Evolutionary conservation across 2,888 invertebrate species (phyloP).

Genomic region (Ophonus ardosiacus): DNA sequence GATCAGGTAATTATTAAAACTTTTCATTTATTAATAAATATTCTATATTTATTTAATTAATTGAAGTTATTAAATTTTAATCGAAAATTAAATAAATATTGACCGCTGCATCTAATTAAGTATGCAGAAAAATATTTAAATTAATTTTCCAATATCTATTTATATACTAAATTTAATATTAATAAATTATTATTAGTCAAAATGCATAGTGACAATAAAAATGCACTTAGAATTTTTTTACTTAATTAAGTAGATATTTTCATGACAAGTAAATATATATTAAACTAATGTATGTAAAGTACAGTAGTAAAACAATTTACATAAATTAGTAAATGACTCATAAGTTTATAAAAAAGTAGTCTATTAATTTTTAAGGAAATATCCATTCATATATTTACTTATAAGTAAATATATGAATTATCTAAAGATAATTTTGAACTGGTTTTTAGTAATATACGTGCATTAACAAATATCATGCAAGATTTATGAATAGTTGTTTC

Average conservation of each 20-base stretch:
- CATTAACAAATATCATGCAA: too few relatives aligned
- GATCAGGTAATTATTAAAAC: constrained; percentile 75
- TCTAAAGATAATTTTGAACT: too few relatives aligned
- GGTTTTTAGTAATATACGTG: too few relatives aligned
- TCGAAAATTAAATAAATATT: neutral
- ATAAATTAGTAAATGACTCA: neutral
- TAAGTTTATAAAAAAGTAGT: neutral
- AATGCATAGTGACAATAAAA: neutral
- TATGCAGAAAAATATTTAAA: neutral
- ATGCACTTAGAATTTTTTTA: neutral
- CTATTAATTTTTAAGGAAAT: neutral
- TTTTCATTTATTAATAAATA: constrained; percentile 9
- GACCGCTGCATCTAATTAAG: neutral
- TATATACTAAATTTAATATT: neutral
- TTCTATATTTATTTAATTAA: neutral
- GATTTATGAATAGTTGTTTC: too few relatives aligned
- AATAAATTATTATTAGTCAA: neutral
- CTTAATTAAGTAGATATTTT: neutral
- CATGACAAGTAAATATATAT: neutral
- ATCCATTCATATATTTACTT: neutral
- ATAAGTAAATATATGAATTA: neutral
- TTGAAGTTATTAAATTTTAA: neutral
- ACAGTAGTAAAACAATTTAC: neutral
- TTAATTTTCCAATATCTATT: neutral
- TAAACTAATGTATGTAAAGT: neutral